These are phyloP conservation scores for Vanessa tameamea DNA, from an alignment of 1,140 invertebrate species.

Conservation along the genomic window DNA sequence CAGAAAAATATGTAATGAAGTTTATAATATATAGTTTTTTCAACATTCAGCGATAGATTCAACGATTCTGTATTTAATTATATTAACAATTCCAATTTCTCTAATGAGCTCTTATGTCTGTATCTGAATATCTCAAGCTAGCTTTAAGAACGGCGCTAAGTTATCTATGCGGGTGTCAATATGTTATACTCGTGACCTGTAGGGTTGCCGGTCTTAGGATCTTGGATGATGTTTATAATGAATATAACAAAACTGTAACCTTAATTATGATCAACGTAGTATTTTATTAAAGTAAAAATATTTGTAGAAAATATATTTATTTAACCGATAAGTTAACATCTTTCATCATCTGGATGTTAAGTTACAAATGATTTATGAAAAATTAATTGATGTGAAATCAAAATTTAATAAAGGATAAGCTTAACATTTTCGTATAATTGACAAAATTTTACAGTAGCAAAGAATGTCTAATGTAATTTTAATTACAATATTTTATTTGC, in stretches of 20 bases:
- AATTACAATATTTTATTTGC: no score
- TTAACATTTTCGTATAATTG: no score
- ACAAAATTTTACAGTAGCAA: no score
- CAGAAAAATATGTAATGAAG: not conserved
- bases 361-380: no score
- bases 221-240: not conserved
- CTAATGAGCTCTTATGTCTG: constrained; percentile 5
- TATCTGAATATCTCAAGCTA: not conserved
- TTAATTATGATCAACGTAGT: no score
- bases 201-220: not conserved
- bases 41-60: not conserved
- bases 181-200: not conserved
- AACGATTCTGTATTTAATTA: not conserved
- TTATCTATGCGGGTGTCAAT: constrained; percentile 5
- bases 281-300: no score
- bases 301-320: no score
- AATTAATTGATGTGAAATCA: no score
- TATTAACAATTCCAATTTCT: not conserved
- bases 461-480: no score
- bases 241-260: not conserved
- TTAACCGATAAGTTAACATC: no score
- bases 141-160: constrained; percentile 8
- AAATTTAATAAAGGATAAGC: no score
- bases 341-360: no score
- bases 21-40: not conserved